Percentiles rank a stretch among this genome's conserved stretches.
Conservation (phyloP, 2,113 vertebrate genomes). For the Vimba vimba region DNA sequence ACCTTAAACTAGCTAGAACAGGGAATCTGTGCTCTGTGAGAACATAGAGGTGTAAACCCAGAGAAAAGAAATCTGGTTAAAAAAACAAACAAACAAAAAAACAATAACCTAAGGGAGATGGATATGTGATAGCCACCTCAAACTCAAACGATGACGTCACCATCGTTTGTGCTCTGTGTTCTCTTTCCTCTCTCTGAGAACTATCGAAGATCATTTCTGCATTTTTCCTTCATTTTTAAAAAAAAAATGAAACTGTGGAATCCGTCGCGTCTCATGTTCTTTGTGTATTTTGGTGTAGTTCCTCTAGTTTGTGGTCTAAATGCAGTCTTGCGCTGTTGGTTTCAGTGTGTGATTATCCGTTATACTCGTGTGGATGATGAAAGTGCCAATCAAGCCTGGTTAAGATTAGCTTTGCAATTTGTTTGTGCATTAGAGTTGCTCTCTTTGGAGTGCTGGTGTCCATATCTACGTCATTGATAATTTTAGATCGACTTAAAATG, state of each 20-base stretch:
- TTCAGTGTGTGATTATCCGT: slow-evolving; percentile 82
- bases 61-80: slow-evolving; percentile 48
- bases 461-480: slow-evolving; percentile 81
- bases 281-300: slow-evolving; percentile 83
- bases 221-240: slow-evolving; percentile 61
- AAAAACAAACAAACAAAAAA: slow-evolving; percentile 2
- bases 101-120: slow-evolving; percentile 20
- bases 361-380: slow-evolving; percentile 83
- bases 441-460: slow-evolving; percentile 77
- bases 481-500: slow-evolving; percentile 82
- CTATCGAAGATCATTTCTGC: slow-evolving; percentile 47
- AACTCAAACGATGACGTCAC: slow-evolving; percentile 76
- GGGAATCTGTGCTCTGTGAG: slow-evolving; percentile 44
- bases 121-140: slow-evolving; percentile 74
- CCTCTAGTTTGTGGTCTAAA: slow-evolving; percentile 85
- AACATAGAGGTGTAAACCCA: slow-evolving; percentile 32
- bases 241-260: slow-evolving; percentile 73
- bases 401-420: slow-evolving; percentile 83
- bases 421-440: slow-evolving; percentile 81
- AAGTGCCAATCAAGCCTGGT: slow-evolving; percentile 82
- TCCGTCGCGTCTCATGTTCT: slow-evolving; percentile 84
- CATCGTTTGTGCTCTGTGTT: slow-evolving; percentile 65
- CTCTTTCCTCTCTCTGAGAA: slow-evolving; percentile 75
- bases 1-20: slow-evolving; percentile 40
- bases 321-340: slow-evolving; percentile 82